Percentiles rank a stretch among this genome's conserved stretches.
Conservation (phyloP, 1,140 invertebrate genomes). For the Rhyzopertha dominica region DNA sequence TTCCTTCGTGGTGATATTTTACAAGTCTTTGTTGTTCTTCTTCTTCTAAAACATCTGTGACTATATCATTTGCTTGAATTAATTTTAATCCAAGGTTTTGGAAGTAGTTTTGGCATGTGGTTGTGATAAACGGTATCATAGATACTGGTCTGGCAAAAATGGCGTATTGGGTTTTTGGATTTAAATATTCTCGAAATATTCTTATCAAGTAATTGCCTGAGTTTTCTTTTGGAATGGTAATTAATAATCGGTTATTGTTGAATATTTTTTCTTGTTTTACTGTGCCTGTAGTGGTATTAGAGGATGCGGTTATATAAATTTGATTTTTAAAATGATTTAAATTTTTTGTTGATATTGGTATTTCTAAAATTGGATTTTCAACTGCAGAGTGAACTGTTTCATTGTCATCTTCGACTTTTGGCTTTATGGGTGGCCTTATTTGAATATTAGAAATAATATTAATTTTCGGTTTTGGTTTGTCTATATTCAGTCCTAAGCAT, state of each 20-base stretch:
- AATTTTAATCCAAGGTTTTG: too few species aligned
- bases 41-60: constrained; percentile 3
- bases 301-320: background rate
- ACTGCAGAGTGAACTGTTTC: constrained; percentile 1
- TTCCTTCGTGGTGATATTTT: constrained; percentile 8
- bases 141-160: too few species aligned
- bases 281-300: background rate
- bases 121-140: too few species aligned
- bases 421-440: constrained; percentile 1
- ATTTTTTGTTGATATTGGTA: background rate
- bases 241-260: background rate
- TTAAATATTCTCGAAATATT: background rate
- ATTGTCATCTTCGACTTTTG: background rate
- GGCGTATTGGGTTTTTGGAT: background rate
- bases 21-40: constrained; percentile 6
- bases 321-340: constrained; percentile 3
- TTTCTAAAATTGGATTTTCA: constrained; percentile 3
- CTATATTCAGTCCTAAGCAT: too few species aligned
- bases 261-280: constrained; percentile 2
- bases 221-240: constrained; percentile 1
- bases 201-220: constrained; percentile 2
- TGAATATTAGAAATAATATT: constrained; percentile 5
- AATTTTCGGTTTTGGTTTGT: constrained; percentile 2
- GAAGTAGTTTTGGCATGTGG: too few species aligned
- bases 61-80: too few species aligned